Percentiles rank a stretch among this genome's conserved stretches.
Conservation (phyloP, 2,888 invertebrate species). For the Ypsolopha scabrella region DNA sequence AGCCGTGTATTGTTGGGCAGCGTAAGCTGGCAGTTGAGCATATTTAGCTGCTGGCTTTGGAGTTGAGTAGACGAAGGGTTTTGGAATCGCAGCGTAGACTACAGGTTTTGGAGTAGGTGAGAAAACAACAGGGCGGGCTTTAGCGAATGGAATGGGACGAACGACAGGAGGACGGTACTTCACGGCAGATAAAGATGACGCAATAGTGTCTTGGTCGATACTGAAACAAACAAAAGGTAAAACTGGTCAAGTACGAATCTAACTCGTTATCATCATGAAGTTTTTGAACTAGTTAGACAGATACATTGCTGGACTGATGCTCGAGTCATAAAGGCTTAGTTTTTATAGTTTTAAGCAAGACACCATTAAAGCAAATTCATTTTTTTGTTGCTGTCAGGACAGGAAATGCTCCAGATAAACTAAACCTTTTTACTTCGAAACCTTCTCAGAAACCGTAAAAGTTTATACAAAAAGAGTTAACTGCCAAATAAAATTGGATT, state of each 20-base stretch:
- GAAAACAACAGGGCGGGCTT: too few relatives aligned
- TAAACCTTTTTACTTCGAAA: too few relatives aligned
- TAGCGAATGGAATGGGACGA: background rate
- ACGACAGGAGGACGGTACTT: constrained; percentile 27
- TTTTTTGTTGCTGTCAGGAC: too few relatives aligned
- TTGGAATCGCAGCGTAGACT: constrained; percentile 13
- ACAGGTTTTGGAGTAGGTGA: constrained; percentile 14
- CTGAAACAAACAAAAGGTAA: constrained; percentile 20
- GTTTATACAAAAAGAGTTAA: too few relatives aligned
- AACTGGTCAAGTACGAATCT: background rate
- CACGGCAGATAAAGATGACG: constrained; percentile 23
- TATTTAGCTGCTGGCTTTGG: background rate
- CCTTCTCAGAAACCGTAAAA: too few relatives aligned
- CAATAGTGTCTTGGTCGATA: constrained; percentile 21
- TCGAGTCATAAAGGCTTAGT: too few relatives aligned
- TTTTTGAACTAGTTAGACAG: too few relatives aligned
- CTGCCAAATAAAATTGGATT: too few relatives aligned
- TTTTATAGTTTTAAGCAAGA: too few relatives aligned
- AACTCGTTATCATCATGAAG: background rate
- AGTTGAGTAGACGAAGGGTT: constrained; percentile 13
- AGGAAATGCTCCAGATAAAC: too few relatives aligned
- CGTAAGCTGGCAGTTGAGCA: background rate
- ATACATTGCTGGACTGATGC: too few relatives aligned
- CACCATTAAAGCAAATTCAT: too few relatives aligned
- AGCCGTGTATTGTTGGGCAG: constrained; percentile 23